These are phyloP conservation scores for Hypotaenidia philippensis DNA, from an alignment of 2,797 vertebrate genomes.

Conservation along the genomic window DNA sequence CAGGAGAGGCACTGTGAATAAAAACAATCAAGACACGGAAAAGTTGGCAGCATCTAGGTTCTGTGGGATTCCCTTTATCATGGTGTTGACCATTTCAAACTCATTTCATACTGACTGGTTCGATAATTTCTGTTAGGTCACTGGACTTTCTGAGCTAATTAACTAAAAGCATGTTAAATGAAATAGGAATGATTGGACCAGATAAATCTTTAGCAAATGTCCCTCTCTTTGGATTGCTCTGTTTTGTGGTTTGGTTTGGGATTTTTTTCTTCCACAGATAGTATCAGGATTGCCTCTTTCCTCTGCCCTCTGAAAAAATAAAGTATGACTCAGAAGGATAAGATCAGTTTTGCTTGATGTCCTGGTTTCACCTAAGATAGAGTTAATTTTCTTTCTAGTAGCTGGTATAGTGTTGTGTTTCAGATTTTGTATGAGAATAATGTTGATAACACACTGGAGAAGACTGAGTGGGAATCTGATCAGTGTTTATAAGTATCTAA, in stretches of 20 bases:
- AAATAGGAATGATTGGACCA: not conserved
- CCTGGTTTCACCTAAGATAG: too few relatives aligned
- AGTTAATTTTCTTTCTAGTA: too few relatives aligned
- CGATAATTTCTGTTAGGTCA: not conserved
- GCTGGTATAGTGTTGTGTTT: too few relatives aligned
- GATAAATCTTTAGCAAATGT: not conserved
- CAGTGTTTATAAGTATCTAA: too few relatives aligned
- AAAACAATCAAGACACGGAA: not conserved
- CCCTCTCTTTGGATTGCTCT: not conserved
- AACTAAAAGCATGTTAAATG: slow-evolving; percentile 25
- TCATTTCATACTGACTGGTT: not conserved
- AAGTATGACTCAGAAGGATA: not conserved
- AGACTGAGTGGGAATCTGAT: too few relatives aligned
- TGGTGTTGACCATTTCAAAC: not conserved
- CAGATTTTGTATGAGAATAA: too few relatives aligned
- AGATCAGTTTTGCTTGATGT: not conserved
- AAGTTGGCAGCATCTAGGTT: not conserved
- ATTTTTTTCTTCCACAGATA: not conserved
- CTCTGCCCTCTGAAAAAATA: not conserved
- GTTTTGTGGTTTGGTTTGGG: too few relatives aligned
- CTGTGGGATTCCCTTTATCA: not conserved
- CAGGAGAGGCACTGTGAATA: not conserved
- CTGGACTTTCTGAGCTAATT: not conserved
- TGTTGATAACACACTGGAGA: too few relatives aligned
- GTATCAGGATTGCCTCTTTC: not conserved